Evolutionary conservation across 1,140 invertebrate species (phyloP).

Genomic region (Drosophila pectinifera): DNA sequence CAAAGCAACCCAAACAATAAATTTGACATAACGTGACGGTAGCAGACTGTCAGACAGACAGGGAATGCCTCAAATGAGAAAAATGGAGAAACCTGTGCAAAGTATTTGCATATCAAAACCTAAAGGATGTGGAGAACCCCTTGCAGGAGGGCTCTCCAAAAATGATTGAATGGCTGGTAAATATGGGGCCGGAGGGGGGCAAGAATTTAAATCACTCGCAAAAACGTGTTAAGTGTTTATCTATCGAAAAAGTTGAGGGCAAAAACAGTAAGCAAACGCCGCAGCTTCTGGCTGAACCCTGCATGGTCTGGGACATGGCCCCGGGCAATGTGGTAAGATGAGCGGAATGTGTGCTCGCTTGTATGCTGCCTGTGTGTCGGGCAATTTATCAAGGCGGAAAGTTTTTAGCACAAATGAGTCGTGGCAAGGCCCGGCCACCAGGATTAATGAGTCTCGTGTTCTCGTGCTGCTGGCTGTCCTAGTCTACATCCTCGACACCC

Average conservation of each 20-base stretch:
- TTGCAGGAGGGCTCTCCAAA: constrained; percentile 10
- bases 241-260: constrained; percentile 65
- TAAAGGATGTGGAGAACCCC: constrained; percentile 21
- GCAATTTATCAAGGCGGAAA: constrained; percentile 76
- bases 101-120: constrained; percentile 75
- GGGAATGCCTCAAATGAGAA: constrained; percentile 46
- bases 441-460: constrained; percentile 79
- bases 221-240: constrained; percentile 81
- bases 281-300: constrained; percentile 17
- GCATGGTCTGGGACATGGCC: constrained; percentile 15
- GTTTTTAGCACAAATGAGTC: constrained; percentile 80
- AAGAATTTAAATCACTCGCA: constrained; percentile 66
- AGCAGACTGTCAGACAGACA: constrained; percentile 30
- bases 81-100: constrained; percentile 33
- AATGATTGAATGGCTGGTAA: constrained; percentile 70
- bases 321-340: constrained; percentile 14
- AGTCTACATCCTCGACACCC: constrained; percentile 57
- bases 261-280: constrained; percentile 15
- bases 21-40: constrained; percentile 64
- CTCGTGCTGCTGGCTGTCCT: constrained; percentile 39
- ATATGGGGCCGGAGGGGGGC: constrained; percentile 21
- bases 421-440: constrained; percentile 54
- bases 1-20: constrained; percentile 70
- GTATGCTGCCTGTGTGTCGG: constrained; percentile 40
- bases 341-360: constrained; percentile 26